phyloP scores from a whole-genome alignment of 2,797 vertebrate species.

The Cygnus olor region DNA sequence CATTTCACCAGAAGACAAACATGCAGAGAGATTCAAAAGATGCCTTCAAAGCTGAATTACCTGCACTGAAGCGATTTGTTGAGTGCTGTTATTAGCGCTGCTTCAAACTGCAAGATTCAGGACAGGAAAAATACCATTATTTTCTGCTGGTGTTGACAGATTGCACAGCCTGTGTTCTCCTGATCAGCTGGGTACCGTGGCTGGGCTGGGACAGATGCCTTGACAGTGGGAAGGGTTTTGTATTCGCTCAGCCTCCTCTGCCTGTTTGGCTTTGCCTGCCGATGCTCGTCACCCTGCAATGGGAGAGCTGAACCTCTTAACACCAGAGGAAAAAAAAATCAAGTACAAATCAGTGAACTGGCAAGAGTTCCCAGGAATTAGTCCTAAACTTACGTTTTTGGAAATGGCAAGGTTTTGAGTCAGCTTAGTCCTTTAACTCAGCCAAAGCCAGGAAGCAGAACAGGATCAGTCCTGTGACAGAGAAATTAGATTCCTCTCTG shows the following conservation, averaged over 20 bases:
- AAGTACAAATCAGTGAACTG: background rate
- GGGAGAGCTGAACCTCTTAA: background rate
- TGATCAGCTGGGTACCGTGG: background rate
- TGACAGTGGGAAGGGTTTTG: background rate
- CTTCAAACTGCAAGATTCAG: background rate
- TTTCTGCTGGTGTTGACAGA: background rate
- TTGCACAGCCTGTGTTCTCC: accelerated
- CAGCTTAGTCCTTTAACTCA: background rate
- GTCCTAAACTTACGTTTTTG: background rate
- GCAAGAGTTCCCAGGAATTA: background rate
- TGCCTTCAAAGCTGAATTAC: background rate
- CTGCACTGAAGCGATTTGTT: background rate
- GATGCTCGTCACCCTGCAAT: background rate
- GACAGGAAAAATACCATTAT: background rate
- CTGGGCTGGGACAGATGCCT: background rate
- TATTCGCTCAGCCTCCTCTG: background rate
- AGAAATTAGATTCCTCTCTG: background rate
- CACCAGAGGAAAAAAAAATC: background rate
- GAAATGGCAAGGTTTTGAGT: background rate
- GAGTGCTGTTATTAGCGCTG: background rate
- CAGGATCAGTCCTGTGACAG: background rate
- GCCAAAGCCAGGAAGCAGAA: background rate
- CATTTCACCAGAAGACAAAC: background rate
- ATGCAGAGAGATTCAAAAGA: background rate
- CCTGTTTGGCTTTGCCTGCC: background rate